Percentiles rank a stretch among this genome's conserved stretches.
Evolutionary conservation across 2,113 vertebrate species (phyloP).

Genomic region (Felis catus): F.catus_Fca126_mat1.0 CM031415.1:79191501-79192000

Average conservation of each 20-base stretch:
- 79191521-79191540: neutral
- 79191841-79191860: neutral
- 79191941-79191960: neutral
- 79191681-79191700: neutral
- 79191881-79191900: neutral
- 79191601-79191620: neutral
- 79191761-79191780: neutral
- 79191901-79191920: neutral
- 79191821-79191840: slow-evolving; percentile 3
- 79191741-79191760: neutral
- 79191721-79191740: neutral
- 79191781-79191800: neutral
- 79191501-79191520: neutral
- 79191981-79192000: too few species aligned
- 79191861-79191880: neutral
- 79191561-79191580: neutral
- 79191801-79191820: neutral
- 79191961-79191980: too few species aligned
- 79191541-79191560: neutral
- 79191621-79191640: neutral
- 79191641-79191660: neutral
- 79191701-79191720: neutral
- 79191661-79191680: neutral
- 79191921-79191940: neutral
- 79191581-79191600: neutral